Conservation (phyloP, 2,113 vertebrate genomes). For the Pycnonotus jocosus region DNA sequence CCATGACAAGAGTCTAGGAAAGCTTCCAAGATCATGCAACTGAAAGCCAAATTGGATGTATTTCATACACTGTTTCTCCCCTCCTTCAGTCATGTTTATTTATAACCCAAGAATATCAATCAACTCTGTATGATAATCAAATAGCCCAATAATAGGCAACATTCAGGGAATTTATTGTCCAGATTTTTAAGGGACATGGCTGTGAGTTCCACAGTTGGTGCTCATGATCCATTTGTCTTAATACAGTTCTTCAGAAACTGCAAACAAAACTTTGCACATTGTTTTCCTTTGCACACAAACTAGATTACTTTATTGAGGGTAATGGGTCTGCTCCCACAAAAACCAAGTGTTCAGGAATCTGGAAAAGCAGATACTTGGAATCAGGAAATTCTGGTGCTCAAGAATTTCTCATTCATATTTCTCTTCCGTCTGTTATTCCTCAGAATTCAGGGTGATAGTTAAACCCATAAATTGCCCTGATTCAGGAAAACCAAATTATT, state of each 20-base stretch:
- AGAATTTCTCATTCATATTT: background rate
- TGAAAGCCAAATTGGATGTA: background rate
- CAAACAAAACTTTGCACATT: background rate
- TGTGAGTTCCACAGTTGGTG: background rate
- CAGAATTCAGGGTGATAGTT: background rate
- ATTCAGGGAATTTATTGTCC: background rate
- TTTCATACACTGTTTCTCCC: accelerated
- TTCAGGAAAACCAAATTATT: background rate
- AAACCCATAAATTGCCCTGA: background rate
- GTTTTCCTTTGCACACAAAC: background rate
- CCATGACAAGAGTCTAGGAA: background rate
- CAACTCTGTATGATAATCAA: background rate
- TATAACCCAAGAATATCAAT: background rate
- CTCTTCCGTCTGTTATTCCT: background rate
- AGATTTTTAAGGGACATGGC: background rate
- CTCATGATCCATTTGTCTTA: background rate
- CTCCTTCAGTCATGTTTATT: background rate
- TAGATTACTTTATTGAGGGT: background rate
- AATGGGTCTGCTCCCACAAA: background rate
- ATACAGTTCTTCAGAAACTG: background rate
- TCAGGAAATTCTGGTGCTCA: background rate
- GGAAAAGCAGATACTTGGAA: background rate
- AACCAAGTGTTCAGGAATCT: background rate
- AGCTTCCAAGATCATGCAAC: background rate
- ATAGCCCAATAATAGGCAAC: background rate